These are phyloP conservation scores for Upupa epops DNA, from an alignment of 2,113 vertebrate species.

Conservation along the genomic window DNA sequence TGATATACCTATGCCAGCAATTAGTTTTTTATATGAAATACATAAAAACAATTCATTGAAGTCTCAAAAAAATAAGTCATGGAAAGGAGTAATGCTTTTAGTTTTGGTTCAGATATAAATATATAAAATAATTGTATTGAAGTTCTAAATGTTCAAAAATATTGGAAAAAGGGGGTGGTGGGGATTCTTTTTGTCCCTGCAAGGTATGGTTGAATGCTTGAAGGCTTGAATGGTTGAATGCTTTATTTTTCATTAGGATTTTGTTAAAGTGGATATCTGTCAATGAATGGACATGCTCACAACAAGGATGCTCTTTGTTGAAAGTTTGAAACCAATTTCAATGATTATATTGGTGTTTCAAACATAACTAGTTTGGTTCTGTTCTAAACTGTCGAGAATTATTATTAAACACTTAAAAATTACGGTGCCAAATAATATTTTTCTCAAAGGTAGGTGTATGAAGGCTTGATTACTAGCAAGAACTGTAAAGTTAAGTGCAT, in stretches of 20 bases:
- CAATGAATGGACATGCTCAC: rapidly evolving
- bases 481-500: not conserved
- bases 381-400: not conserved
- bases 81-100: not conserved
- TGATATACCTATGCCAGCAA: not conserved
- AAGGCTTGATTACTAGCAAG: not conserved
- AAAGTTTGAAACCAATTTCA: not conserved
- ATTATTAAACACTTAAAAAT: not conserved
- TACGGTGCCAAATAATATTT: not conserved
- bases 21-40: not conserved
- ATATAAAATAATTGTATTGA: not conserved
- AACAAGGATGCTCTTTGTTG: not conserved
- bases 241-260: not conserved
- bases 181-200: not conserved
- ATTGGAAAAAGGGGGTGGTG: too few relatives aligned
- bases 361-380: not conserved
- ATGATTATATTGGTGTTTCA: not conserved
- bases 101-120: not conserved
- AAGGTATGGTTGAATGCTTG: not conserved
- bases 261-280: not conserved
- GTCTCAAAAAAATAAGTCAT: not conserved
- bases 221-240: too few relatives aligned
- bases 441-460: not conserved
- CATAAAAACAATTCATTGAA: not conserved
- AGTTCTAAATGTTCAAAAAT: not conserved